phyloP scores from a whole-genome alignment of 1,140 invertebrate species.

The Drosophila lini region DNA sequence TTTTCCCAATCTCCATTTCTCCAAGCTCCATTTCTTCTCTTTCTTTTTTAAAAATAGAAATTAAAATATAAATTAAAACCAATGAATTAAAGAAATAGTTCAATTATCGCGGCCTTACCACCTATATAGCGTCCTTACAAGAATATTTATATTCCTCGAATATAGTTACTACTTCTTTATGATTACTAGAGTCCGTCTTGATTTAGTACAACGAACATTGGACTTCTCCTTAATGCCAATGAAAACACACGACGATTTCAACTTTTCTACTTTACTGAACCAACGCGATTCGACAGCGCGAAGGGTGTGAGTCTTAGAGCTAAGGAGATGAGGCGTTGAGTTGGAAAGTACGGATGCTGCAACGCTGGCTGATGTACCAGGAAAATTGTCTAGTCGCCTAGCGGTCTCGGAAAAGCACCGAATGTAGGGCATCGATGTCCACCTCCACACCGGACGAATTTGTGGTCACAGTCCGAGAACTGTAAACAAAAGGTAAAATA shows the following conservation, averaged over 20 bases:
- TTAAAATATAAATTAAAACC: no score
- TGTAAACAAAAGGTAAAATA: background rate
- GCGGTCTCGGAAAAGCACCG: constrained; percentile 72
- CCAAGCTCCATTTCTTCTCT: no score
- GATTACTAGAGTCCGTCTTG: no score
- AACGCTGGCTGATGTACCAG: constrained; percentile 4
- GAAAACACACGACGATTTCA: background rate
- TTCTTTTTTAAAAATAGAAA: no score
- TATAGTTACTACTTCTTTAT: no score
- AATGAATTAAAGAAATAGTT: no score
- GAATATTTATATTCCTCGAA: no score
- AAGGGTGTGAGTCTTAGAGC: constrained; percentile 12
- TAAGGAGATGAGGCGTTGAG: constrained; percentile 33
- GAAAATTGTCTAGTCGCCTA: constrained; percentile 40
- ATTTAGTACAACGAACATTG: no score
- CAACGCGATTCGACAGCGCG: constrained; percentile 6
- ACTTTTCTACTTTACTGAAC: constrained; percentile 22
- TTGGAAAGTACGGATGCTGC: constrained; percentile 2
- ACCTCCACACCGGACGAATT: constrained; percentile 73
- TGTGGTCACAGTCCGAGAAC: constrained; percentile 69
- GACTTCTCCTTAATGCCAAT: background rate
- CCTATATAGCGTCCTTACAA: no score
- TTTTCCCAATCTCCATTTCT: no score
- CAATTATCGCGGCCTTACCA: no score
- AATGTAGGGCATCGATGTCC: constrained; percentile 74